A percentile compares a stretch with the other conserved stretches of the same genome.
Evolutionary conservation across 92 coral and sea anemone genomes (phyloP).

Genomic region (Porites lobata): DNA sequence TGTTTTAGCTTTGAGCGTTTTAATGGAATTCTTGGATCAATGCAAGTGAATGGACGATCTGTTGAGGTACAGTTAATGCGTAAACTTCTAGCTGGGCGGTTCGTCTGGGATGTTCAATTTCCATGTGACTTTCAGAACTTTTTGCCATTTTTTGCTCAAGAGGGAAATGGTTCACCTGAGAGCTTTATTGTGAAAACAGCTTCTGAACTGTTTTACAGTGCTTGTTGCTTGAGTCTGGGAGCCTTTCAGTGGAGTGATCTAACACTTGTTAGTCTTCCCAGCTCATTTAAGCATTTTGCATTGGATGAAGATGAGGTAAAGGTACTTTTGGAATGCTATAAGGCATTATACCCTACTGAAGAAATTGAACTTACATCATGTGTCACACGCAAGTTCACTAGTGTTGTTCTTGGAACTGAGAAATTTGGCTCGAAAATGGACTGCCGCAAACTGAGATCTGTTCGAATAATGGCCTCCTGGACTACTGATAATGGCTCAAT

Average conservation of each 20-base stretch:
- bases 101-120: slow-evolving; percentile 16
- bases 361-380: slow-evolving; percentile 9
- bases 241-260: slow-evolving; percentile 38
- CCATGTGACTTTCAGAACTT: slow-evolving; percentile 29
- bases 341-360: slow-evolving; percentile 2
- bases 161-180: not conserved
- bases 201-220: slow-evolving; percentile 17
- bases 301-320: slow-evolving; percentile 41
- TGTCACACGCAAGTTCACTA: slow-evolving; percentile 46
- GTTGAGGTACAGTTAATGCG: slow-evolving; percentile 70
- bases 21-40: slow-evolving; percentile 69
- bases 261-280: slow-evolving; percentile 40
- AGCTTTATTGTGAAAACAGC: slow-evolving; percentile 48
- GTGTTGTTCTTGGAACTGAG: slow-evolving; percentile 53
- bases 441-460: slow-evolving; percentile 37
- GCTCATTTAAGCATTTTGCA: slow-evolving; percentile 15
- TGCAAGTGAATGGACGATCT: slow-evolving; percentile 57
- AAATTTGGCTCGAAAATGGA: slow-evolving; percentile 55
- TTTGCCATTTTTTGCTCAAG: slow-evolving; percentile 36
- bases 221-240: not conserved
- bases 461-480: slow-evolving; percentile 65
- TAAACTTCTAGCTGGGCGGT: slow-evolving; percentile 51
- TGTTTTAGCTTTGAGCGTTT: slow-evolving; percentile 73
- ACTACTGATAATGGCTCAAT: slow-evolving; percentile 46
- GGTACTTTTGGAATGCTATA: slow-evolving; percentile 20